Conservation (phyloP, 1,140 invertebrate genomes). For the Leptestheria dahalacensis region DNA sequence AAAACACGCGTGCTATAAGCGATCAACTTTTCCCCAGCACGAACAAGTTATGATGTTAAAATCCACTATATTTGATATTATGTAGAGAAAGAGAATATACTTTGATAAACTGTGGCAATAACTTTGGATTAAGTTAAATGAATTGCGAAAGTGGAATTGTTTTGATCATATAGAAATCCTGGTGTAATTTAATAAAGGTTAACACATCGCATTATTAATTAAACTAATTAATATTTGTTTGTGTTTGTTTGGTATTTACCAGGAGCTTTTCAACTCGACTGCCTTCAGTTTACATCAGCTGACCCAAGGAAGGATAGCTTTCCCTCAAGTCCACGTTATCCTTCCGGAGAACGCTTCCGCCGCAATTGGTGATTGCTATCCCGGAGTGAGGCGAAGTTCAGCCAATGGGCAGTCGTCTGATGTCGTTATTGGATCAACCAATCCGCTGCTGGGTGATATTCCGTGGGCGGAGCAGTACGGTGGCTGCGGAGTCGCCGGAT, state of each 20-base stretch:
- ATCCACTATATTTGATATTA: too few species aligned
- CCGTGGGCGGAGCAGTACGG: constrained; percentile 15
- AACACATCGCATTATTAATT: background rate
- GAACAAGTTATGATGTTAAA: too few species aligned
- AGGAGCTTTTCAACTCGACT: background rate
- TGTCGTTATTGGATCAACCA: background rate
- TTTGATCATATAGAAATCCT: too few species aligned
- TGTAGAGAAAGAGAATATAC: too few species aligned
- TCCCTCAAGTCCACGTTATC: background rate
- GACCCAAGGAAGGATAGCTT: background rate
- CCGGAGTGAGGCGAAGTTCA: background rate
- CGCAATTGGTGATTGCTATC: background rate
- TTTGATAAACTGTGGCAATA: too few species aligned
- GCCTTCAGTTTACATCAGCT: background rate
- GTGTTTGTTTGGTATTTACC: background rate
- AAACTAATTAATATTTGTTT: background rate
- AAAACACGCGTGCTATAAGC: too few species aligned
- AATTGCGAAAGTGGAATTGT: too few species aligned
- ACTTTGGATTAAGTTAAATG: too few species aligned
- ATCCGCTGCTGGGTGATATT: constrained; percentile 5
- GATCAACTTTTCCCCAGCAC: too few species aligned
- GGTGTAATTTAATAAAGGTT: too few species aligned
- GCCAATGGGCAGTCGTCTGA: background rate
- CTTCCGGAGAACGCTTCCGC: background rate
- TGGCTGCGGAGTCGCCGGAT: constrained; percentile 11